These are phyloP conservation scores for Todiramphus saurophagus DNA, from an alignment of 2,113 vertebrate species.

Conservation along the genomic window DNA sequence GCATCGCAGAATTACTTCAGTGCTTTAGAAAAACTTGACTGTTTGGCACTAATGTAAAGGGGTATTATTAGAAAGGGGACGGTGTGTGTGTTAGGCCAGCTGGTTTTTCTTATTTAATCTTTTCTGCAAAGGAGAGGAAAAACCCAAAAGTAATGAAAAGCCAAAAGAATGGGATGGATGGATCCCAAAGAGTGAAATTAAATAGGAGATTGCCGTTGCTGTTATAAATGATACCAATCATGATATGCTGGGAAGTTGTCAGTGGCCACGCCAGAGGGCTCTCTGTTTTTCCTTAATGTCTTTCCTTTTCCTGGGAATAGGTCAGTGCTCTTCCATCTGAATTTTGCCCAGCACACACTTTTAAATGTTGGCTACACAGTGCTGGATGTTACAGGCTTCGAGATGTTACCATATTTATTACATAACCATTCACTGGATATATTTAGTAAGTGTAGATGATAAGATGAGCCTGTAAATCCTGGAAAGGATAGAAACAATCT, in stretches of 20 bases:
- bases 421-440: rapidly evolving
- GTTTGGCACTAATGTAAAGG: slow-evolving; percentile 42
- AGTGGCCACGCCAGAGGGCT: background rate
- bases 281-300: background rate
- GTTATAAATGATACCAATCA: background rate
- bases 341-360: background rate
- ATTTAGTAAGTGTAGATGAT: background rate
- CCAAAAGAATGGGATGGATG: background rate
- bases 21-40: slow-evolving; percentile 54
- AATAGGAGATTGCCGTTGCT: background rate
- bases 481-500: background rate
- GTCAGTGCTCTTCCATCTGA: background rate
- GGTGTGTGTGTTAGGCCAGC: background rate
- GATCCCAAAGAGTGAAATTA: background rate
- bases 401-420: slow-evolving; percentile 26
- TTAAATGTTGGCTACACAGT: slow-evolving; percentile 4
- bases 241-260: background rate
- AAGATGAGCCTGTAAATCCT: slow-evolving; percentile 2
- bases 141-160: background rate
- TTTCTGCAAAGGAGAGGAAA: background rate
- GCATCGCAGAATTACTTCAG: slow-evolving; percentile 69
- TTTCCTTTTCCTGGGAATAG: background rate
- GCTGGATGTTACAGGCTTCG: background rate
- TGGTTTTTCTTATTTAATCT: background rate
- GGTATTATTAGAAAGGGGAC: slow-evolving; percentile 65